These are phyloP conservation scores for Akabosia matsudoensis DNA, from an alignment of 1,140 invertebrate species.

Conservation along the genomic window DNA sequence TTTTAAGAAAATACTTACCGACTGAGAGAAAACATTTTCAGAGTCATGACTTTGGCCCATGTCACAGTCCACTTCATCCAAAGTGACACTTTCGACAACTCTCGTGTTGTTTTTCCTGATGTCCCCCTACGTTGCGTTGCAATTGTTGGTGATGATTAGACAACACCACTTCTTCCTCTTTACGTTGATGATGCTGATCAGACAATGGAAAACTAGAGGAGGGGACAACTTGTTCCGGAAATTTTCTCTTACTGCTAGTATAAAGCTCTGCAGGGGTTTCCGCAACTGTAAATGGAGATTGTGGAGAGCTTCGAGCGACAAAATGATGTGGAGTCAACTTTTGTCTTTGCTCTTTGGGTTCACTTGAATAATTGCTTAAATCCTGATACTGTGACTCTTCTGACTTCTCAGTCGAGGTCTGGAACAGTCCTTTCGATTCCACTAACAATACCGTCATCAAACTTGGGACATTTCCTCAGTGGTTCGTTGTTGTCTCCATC, in stretches of 20 bases:
- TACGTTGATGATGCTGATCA: neutral
- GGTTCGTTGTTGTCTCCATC: conserved; percentile 45
- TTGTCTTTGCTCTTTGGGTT: neutral
- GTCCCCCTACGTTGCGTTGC: neutral
- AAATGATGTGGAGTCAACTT: neutral
- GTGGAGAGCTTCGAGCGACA: neutral
- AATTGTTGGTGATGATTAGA: neutral
- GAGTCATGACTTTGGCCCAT: conserved; percentile 47
- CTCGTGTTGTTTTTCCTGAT: neutral
- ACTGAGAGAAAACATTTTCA: conserved; percentile 40
- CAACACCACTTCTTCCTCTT: conserved; percentile 1
- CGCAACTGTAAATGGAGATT: neutral
- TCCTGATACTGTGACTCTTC: neutral
- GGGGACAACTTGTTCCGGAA: conserved; percentile 9
- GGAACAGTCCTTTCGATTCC: neutral
- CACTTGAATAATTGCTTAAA: neutral
- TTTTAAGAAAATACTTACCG: conserved; percentile 31
- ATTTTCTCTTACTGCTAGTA: conserved; percentile 1
- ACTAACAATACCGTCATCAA: conserved; percentile 26
- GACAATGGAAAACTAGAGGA: neutral
- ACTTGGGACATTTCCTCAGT: conserved; percentile 40
- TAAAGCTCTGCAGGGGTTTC: neutral
- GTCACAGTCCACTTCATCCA: conserved; percentile 22
- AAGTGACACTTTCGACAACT: conserved; percentile 12
- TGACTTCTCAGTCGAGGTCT: neutral